Evolutionary conservation across 2,888 invertebrate genomes (phyloP), one percentile per base, ranked within the genome.

Genomic region (Polyommatus icarus): DNA sequence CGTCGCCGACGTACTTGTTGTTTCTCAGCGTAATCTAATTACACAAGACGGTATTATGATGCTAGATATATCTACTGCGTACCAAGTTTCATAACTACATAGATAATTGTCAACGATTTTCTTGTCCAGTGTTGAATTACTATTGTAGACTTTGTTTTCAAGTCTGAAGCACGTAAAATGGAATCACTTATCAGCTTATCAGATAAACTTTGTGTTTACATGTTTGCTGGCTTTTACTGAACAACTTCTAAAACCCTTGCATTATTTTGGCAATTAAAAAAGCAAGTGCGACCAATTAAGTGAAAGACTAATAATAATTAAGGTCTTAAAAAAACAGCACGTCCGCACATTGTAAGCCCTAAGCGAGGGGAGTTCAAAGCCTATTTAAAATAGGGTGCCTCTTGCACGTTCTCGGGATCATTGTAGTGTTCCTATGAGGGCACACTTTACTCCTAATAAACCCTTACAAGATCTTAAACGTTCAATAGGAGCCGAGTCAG

Each of bases 361-460:
- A 67, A 73, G 18, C 75, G 75, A 75, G 75, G 75, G 75, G 73
- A 73, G 73, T 50, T 73, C 40, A 73, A 50, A 73, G 40, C 73
- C 15, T 50, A 75, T 29, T 75, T 75, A 75, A 73, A 75, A 54
- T 54, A 75, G 75, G 75, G 54, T 75, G 54, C 18, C 50, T 75
- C 50, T 50, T 46, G 73, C 12, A 29, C 20, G 75, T 24, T 18
- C 75, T 54, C 46, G 5, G 15, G 50, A 20, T 50, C 46, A 73
- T 73, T 73, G 40, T 73, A 73, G 73, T 20, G 73, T 73, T 75
- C 75, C 50, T 29, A 29, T 50, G 18, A 50, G 75, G 75, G 54
- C 40, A 72, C 75, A 73, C 73, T 73, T 54, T 75, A 75, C 29
- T 24, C 75, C 46, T 75, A 50, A 50, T 75, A 75, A 75, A 75